phyloP scores from a whole-genome alignment of 1,140 invertebrate genomes.

The Tetramorium alpestre region DNA sequence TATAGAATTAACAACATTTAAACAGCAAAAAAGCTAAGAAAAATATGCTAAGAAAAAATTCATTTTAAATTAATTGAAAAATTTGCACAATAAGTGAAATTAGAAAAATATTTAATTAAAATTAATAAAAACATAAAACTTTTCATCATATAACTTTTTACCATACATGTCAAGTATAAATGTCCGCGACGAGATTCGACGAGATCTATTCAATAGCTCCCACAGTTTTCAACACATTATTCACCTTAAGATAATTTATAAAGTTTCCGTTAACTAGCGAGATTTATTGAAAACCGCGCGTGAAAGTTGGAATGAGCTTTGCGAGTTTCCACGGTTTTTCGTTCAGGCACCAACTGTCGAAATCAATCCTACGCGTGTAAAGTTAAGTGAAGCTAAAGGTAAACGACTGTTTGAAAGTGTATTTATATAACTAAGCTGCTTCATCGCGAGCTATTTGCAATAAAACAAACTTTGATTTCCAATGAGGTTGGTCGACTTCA shows the following conservation, averaged over 20 bases:
- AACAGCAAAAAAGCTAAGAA: background rate
- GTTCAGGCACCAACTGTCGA: background rate
- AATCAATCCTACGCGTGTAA: slow-evolving; percentile 36
- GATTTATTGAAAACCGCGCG: slow-evolving; percentile 16
- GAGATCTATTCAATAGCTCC: background rate
- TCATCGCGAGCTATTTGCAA: slow-evolving; percentile 29
- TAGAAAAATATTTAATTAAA: background rate
- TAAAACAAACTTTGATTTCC: slow-evolving; percentile 20
- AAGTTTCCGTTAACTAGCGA: slow-evolving; percentile 6
- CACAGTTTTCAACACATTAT: background rate
- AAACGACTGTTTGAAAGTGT: slow-evolving; percentile 47
- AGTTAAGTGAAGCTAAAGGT: slow-evolving; percentile 43
- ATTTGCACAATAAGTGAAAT: background rate
- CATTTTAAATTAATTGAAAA: background rate
- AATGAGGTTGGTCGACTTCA: slow-evolving; percentile 9
- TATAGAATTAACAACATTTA: background rate
- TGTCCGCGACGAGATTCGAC: background rate
- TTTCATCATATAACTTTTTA: background rate
- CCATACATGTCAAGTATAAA: background rate
- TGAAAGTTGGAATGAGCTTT: slow-evolving; percentile 20
- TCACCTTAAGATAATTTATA: slow-evolving; percentile 36
- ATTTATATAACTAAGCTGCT: slow-evolving; percentile 49
- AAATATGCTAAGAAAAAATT: background rate
- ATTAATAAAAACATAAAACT: background rate
- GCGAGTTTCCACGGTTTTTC: slow-evolving; percentile 24